A percentile compares a stretch with the other conserved stretches of the same genome.
Conservation (phyloP, 2,113 vertebrate genomes). For the Oxygymnocypris stewartii region DNA sequence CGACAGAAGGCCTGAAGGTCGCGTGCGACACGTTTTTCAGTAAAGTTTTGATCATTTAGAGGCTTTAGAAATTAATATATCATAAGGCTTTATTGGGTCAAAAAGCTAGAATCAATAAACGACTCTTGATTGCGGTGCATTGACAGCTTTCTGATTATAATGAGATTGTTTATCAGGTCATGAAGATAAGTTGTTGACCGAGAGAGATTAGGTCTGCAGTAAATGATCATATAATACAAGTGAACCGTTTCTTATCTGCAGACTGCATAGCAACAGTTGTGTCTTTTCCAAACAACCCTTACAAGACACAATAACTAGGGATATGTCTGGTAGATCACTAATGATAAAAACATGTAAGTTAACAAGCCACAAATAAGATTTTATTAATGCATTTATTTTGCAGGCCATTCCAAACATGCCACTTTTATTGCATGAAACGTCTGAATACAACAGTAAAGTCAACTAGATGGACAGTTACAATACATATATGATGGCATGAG, state of each 20-base stretch:
- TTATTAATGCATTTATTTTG: constrained; percentile 13
- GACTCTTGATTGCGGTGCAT: too few species aligned
- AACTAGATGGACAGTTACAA: not conserved
- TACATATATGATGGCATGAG: not conserved
- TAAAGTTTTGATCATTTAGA: not conserved
- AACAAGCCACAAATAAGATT: not conserved
- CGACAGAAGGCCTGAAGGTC: not conserved
- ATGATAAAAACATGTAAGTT: not conserved
- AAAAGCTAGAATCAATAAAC: not conserved
- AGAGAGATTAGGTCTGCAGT: not conserved
- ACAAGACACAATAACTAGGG: not conserved
- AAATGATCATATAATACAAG: not conserved
- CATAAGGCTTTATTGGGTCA: not conserved
- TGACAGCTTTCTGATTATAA: not conserved
- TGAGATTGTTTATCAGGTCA: not conserved
- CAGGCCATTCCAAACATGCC: not conserved
- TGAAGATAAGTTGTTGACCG: not conserved
- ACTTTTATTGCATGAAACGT: not conserved
- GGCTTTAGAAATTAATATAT: not conserved
- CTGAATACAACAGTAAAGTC: not conserved
- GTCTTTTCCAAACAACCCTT: not conserved
- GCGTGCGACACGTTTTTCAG: too few species aligned
- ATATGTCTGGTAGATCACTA: not conserved
- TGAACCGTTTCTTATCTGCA: not conserved
- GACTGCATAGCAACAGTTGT: not conserved